phyloP scores from a whole-genome alignment of 2,888 invertebrate species.

The Neoscelio sp. region DNA sequence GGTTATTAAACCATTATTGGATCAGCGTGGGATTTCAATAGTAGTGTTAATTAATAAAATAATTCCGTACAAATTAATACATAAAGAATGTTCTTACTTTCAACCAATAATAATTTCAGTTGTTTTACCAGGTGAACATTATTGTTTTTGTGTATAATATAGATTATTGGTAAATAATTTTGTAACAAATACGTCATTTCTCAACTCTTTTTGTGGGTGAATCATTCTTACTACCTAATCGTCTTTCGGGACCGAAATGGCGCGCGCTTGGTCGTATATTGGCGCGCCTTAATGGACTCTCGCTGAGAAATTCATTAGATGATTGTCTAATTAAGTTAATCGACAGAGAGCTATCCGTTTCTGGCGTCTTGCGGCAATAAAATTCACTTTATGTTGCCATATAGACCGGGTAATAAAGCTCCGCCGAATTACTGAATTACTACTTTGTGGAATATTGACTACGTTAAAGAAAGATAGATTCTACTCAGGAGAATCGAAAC shows the following conservation, averaged over 20 bases:
- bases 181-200: slow-evolving; percentile 24
- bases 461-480: slow-evolving; percentile 51
- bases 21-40: too few relatives aligned
- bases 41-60: too few relatives aligned
- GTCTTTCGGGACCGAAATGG: slow-evolving; percentile 61
- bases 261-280: slow-evolving; percentile 61
- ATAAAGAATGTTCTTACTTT: too few relatives aligned
- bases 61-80: too few relatives aligned
- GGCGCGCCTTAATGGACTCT: slow-evolving; percentile 69
- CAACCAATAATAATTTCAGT: too few relatives aligned
- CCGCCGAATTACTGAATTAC: slow-evolving; percentile 70
- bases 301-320: slow-evolving; percentile 78
- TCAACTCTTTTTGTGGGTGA: slow-evolving; percentile 51
- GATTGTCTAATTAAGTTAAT: slow-evolving; percentile 81
- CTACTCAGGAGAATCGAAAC: slow-evolving; percentile 28
- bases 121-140: too few relatives aligned
- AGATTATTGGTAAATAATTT: slow-evolving; percentile 22
- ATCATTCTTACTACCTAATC: slow-evolving; percentile 63
- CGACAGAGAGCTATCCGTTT: slow-evolving; percentile 75
- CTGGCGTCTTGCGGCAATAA: slow-evolving; percentile 73
- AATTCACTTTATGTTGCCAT: slow-evolving; percentile 72
- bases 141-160: background rate
- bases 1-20: too few relatives aligned
- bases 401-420: slow-evolving; percentile 68
- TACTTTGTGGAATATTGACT: slow-evolving; percentile 69